phyloP scores from a whole-genome alignment of 2,888 invertebrate species.

The Marasmarcha lunaedactyla region DNA sequence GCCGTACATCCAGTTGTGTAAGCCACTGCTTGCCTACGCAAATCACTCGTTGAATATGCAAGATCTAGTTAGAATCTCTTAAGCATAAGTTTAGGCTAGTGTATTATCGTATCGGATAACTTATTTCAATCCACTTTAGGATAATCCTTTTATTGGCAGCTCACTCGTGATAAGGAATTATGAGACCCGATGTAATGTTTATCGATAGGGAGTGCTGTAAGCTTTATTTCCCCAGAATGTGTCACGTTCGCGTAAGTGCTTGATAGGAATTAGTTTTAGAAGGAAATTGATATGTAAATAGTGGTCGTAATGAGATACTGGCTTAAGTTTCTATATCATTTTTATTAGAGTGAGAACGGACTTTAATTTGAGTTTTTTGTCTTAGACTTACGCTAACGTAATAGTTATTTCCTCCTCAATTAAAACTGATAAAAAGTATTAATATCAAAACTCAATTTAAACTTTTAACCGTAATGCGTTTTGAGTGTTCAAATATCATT shows the following conservation, averaged over 20 bases:
- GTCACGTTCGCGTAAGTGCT: background rate
- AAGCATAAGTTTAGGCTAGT: conserved; percentile 65
- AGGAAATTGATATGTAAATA: too few relatives aligned
- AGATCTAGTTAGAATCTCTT: conserved; percentile 62
- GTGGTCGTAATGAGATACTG: too few relatives aligned
- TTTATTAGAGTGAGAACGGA: too few relatives aligned
- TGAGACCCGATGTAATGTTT: background rate
- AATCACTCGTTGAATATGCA: conserved; percentile 69
- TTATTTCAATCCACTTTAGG: conserved; percentile 27
- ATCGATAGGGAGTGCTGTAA: background rate
- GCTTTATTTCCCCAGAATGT: background rate
- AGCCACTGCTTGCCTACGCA: conserved; percentile 67
- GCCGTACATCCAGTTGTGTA: conserved; percentile 41
- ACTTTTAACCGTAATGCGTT: too few relatives aligned
- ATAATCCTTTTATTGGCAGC: conserved; percentile 21
- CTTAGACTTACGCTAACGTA: too few relatives aligned
- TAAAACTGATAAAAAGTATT: too few relatives aligned
- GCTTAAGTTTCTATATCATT: too few relatives aligned
- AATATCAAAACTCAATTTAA: too few relatives aligned
- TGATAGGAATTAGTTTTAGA: background rate
- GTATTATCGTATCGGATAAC: conserved; percentile 41
- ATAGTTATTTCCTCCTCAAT: too few relatives aligned
- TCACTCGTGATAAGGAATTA: conserved; percentile 10
- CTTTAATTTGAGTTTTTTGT: too few relatives aligned
- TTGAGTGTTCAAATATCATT: too few relatives aligned